Base-by-base conservation (phyloP, 2,888 invertebrate species). In the Noctua janthe region DNA sequence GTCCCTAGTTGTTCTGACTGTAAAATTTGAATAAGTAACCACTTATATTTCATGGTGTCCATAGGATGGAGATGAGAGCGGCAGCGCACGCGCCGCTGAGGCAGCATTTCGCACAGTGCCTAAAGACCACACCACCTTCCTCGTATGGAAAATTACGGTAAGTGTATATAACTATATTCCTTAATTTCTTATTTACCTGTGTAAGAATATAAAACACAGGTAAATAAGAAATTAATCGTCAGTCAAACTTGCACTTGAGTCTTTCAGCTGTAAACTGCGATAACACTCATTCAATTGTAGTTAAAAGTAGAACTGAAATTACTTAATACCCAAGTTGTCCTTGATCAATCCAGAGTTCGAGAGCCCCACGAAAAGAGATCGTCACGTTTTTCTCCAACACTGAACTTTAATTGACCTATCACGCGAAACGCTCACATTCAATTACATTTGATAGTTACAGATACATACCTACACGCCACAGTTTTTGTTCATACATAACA, bases 141-240 rank as follows among this genome's bases (percentile, higher is more conserved):
- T 98, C 86, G 98, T 99, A 81, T 99, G 99, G 99, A 98, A 98
- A 95, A 98, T 99, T 86, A 99, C 99, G 97, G 99, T 98, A 95
- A 96, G 95, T 47, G 10, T 47, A 10, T 43, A 10, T 10, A 47
- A 47, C 47, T 47, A 43, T 43, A 43, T 43, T 43, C 10, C 43
- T 43, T 43, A 8, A 43, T 43, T 43, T 8, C 43, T 43, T 43
- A 8, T 43, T 43, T 29, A 29, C 29, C 29, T 29, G 8, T 6
- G 8, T 43, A 43, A 10, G 43, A 43, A 43, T 47, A 47, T 47
- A 47, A 47, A 47, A 47, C 43, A 43, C 47, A 47, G 47, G 47
- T 47, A 47, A 10, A 47, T 47, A 47, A 47, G 0, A 47, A 47
- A 47, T 43, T 47, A 47, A 10, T 47, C 10, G 47, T 1, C 10